Evolutionary conservation across 1,140 invertebrate species (phyloP), one percentile per base, ranked within the genome.

Genomic region (Glossosoma conforme): DNA sequence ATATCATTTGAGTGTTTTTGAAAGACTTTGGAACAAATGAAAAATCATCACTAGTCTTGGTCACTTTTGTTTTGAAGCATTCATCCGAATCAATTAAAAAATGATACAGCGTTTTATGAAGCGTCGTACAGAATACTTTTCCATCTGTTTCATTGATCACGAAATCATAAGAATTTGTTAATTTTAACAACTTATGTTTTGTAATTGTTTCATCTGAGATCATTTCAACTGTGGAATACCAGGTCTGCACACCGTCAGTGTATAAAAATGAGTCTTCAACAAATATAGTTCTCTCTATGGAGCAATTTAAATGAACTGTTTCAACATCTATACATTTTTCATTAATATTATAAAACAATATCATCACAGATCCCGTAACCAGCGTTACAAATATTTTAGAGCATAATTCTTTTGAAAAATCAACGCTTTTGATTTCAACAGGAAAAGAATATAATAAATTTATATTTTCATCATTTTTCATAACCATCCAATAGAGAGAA

Each of bases 271-370:
- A 11, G 15, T 33, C 15, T 13, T 33, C 15, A n/a, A 13, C n/a
- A 3, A 33, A 5, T 15, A 33, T 4, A 11, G 15, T 33, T 33
- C 32, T 33, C 15, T 33, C 15, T 4, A 15, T 11, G 15, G 32
- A 33, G 11, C 32, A 33, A 33, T 33, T 33, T n/a, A 33, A 33
- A 33, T 33, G 11, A 13, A 33, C 32, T 3, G 32, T 33, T 33
- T 33, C 32, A 33, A 33, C 32, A 33, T 33, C 32, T 5, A 33
- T 11, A 33, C 4, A 4, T 5, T 15, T 33, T 11, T 33, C 11
- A 13, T n/a, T 33, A 13, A 33, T 13, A 33, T 33, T n/a, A 15
- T 15, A 33, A 3, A 15, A 33, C 15, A 33, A 33, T 13, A 11
- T 33, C 32, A n/a, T 3, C 11, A 33, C n/a, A 11, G 32, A 33